A percentile compares a stretch with the other conserved stretches of the same genome.
Evolutionary conservation across 2,888 invertebrate genomes (phyloP).

Genomic region (Campopleginae sp.): DNA sequence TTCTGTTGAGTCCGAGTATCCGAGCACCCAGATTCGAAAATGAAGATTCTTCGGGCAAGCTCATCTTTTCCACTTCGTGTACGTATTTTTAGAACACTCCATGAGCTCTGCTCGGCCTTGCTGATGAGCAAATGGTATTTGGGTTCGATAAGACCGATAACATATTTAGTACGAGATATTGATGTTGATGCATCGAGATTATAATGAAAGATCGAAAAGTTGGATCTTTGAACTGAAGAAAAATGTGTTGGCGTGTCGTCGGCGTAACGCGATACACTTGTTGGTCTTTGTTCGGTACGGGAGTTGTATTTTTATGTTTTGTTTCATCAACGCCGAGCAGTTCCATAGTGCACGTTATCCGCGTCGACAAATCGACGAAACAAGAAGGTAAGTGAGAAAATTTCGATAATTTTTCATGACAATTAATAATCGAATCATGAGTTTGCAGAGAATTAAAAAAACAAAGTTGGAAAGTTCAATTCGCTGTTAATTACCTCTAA

Average conservation of each 20-base stretch:
- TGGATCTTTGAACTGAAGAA: conserved; percentile 29
- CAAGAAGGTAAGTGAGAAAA: conserved; percentile 53
- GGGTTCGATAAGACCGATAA: conserved; percentile 1
- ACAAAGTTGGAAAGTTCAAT: background rate
- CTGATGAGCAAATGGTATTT: background rate
- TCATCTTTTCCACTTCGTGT: background rate
- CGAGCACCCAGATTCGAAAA: background rate
- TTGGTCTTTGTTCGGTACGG: background rate
- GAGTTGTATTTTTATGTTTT: background rate
- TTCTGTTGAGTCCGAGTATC: too few species aligned
- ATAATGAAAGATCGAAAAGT: background rate
- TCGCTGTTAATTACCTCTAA: background rate
- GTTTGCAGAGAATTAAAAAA: background rate
- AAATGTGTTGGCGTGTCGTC: conserved; percentile 20
- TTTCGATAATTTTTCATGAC: conserved; percentile 7
- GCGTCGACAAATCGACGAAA: background rate
- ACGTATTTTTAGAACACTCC: background rate
- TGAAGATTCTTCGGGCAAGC: background rate
- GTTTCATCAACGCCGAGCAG: background rate
- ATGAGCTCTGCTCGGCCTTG: background rate
- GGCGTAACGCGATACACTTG: background rate
- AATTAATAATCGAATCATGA: background rate
- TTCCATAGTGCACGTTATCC: background rate
- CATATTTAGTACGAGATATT: background rate
- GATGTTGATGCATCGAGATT: background rate